Percentiles rank a stretch among this genome's conserved stretches.
Evolutionary conservation across 2,113 vertebrate species (phyloP).

Genomic region (Sinocyclocheilus anophthalmus): DNA sequence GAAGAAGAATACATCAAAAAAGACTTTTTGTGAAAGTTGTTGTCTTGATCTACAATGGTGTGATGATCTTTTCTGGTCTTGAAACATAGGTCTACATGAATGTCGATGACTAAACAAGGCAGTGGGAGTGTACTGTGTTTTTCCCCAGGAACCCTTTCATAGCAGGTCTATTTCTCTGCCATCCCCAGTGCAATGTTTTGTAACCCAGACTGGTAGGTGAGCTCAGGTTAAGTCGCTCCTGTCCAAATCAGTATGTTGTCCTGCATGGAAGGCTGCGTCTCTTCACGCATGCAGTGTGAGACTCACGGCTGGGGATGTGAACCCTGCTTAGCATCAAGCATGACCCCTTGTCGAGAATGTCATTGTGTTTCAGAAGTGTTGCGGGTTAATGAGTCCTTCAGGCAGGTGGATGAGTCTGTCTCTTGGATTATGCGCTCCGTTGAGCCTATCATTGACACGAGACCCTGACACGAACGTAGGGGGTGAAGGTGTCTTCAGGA

Average conservation of each 20-base stretch:
- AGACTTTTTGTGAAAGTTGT: background rate
- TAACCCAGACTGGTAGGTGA: background rate
- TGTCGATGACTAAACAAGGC: background rate
- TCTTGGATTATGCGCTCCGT: constrained; percentile 56
- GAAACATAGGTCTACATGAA: background rate
- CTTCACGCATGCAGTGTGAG: background rate
- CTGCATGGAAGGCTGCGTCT: background rate
- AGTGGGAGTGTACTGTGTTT: background rate
- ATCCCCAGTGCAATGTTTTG: constrained; percentile 1
- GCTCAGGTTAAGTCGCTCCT: constrained; percentile 14
- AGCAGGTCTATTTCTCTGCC: background rate
- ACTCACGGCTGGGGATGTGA: constrained; percentile 39
- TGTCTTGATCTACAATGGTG: background rate
- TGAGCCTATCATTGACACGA: constrained; percentile 53
- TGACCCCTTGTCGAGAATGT: constrained; percentile 49
- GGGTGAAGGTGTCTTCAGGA: background rate
- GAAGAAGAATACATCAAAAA: background rate
- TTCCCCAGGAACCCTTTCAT: background rate
- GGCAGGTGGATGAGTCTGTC: constrained; percentile 48
- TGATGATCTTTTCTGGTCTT: background rate
- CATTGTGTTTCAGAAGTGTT: constrained; percentile 52
- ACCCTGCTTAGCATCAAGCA: constrained; percentile 18
- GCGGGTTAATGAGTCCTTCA: constrained; percentile 59
- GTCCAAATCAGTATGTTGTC: constrained; percentile 15
- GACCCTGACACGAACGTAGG: constrained; percentile 4